phyloP scores from a whole-genome alignment of 1,140 invertebrate species.

The Belonocnema kinseyi region DNA sequence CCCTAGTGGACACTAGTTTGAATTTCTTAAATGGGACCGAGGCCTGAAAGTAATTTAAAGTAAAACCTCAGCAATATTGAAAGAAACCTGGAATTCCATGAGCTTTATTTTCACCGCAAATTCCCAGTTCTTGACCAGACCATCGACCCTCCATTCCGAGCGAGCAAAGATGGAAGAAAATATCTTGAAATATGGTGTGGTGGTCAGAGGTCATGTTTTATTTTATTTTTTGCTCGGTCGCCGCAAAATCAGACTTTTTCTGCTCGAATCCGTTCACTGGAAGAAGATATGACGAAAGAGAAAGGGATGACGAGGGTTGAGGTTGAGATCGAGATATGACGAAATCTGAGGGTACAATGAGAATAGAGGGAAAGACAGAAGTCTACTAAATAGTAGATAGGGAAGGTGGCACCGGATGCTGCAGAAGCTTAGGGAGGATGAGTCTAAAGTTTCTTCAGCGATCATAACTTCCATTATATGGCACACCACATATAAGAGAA shows the following conservation, averaged over 20 bases:
- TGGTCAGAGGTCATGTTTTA: neutral
- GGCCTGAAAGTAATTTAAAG: no score
- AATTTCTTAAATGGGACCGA: no score
- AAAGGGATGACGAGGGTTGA: slow-evolving; percentile 13
- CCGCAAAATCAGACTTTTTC: slow-evolving; percentile 21
- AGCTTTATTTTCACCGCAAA: neutral
- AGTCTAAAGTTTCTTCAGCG: slow-evolving; percentile 44
- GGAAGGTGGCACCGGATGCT: neutral
- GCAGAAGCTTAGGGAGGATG: neutral
- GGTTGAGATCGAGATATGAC: slow-evolving; percentile 11
- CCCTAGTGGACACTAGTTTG: no score
- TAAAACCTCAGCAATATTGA: no score
- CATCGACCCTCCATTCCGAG: neutral
- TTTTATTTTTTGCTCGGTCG: neutral
- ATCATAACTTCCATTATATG: slow-evolving; percentile 47
- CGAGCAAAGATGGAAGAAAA: slow-evolving; percentile 9
- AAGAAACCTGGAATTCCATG: neutral
- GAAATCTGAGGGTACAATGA: slow-evolving; percentile 13
- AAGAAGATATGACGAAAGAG: slow-evolving; percentile 2
- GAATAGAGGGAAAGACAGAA: slow-evolving; percentile 28
- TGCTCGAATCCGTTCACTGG: slow-evolving; percentile 1
- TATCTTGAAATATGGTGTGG: slow-evolving; percentile 22
- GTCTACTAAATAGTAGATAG: slow-evolving; percentile 23
- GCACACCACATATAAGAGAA: slow-evolving; percentile 14
- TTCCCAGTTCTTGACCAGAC: neutral